Percentiles rank a stretch among this genome's conserved stretches.
These are phyloP conservation scores for Homalodisca vitripennis DNA, from an alignment of 1,140 invertebrate genomes.

Conservation along the genomic window DNA sequence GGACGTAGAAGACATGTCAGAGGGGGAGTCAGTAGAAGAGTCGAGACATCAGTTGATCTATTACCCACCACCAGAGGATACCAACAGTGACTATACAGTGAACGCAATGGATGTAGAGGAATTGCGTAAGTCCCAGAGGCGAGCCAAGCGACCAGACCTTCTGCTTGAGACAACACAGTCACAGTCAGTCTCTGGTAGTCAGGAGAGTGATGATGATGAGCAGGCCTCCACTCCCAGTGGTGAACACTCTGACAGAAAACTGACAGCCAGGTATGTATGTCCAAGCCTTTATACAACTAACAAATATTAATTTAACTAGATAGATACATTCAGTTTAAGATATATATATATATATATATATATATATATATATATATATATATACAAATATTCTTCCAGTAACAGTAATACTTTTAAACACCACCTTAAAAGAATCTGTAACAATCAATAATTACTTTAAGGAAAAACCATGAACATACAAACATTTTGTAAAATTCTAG, in stretches of 20 bases:
- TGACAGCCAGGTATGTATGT: slow-evolving; percentile 36
- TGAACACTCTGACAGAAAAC: slow-evolving; percentile 65
- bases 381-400: no score
- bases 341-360: no score
- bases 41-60: slow-evolving; percentile 63
- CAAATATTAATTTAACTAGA: no score
- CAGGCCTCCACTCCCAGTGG: slow-evolving; percentile 68
- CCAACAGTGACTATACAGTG: slow-evolving; percentile 75
- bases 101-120: slow-evolving; percentile 86
- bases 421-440: no score
- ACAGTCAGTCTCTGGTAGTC: slow-evolving; percentile 62
- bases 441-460: no score
- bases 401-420: no score
- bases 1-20: slow-evolving; percentile 82
- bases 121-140: slow-evolving; percentile 71
- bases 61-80: slow-evolving; percentile 58
- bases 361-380: no score
- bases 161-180: slow-evolving; percentile 36
- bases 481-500: no score
- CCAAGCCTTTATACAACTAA: no score
- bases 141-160: slow-evolving; percentile 59
- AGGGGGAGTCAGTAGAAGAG: slow-evolving; percentile 70
- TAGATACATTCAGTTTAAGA: no score
- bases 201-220: slow-evolving; percentile 77
- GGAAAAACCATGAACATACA: no score